phyloP scores from a whole-genome alignment of 2,797 vertebrate species.

The Chiropotes sagulatus region DNA sequence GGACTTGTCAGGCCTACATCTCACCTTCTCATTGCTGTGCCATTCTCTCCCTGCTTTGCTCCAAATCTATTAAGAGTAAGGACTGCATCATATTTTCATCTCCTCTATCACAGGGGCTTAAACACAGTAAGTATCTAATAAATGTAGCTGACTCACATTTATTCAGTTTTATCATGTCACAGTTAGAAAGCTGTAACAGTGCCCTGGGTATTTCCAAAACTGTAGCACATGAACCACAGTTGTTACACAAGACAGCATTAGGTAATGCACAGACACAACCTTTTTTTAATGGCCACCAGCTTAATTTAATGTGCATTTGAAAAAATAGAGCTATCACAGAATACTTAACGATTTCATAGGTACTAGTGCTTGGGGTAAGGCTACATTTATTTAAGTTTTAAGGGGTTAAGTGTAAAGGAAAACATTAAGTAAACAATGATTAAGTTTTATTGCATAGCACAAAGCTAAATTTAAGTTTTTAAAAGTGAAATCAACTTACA shows the following conservation, averaged over 20 bases:
- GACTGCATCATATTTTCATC: background rate
- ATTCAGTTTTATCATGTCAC: background rate
- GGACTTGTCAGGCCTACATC: background rate
- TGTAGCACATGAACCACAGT: background rate
- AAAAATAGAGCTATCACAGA: background rate
- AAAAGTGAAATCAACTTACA: background rate
- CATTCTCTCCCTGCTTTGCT: background rate
- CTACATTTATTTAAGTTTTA: slow-evolving; percentile 2
- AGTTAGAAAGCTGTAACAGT: background rate
- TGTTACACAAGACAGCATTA: background rate
- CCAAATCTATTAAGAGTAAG: background rate
- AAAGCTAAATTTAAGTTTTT: slow-evolving; percentile 30
- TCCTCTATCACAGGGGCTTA: background rate
- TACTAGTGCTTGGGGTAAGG: background rate
- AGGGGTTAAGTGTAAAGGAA: background rate
- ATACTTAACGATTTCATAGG: background rate
- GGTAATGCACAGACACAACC: background rate
- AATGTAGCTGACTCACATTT: background rate
- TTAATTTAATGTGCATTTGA: background rate
- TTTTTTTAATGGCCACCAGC: background rate
- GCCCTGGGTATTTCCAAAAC: background rate
- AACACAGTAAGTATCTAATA: background rate
- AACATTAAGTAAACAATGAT: background rate
- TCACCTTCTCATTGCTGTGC: background rate
- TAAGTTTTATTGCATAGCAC: background rate